Percentiles rank a stretch among this genome's conserved stretches.
These are phyloP conservation scores for Holacanthus passer DNA, from an alignment of 2,113 vertebrate species.

Conservation along the genomic window DNA sequence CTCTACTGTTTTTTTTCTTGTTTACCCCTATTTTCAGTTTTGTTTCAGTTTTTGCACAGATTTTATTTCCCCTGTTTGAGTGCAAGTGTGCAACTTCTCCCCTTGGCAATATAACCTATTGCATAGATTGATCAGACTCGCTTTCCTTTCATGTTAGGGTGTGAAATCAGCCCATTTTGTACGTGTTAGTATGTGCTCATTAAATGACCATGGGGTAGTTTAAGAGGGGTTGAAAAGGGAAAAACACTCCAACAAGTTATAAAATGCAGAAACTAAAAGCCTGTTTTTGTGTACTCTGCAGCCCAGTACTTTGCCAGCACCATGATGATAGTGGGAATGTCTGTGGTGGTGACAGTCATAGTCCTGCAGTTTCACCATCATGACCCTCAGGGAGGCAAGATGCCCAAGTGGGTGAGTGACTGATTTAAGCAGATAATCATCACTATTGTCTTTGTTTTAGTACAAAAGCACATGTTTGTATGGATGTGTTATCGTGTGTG, in stretches of 20 bases:
- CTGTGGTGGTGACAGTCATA: slow-evolving; percentile 93
- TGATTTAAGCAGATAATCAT: background rate
- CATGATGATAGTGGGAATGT: slow-evolving; percentile 94
- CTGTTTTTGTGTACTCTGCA: slow-evolving; percentile 64
- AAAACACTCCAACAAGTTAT: background rate
- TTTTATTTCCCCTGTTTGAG: slow-evolving; percentile 19
- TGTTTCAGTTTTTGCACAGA: slow-evolving; percentile 3
- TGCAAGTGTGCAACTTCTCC: slow-evolving; percentile 44
- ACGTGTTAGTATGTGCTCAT: slow-evolving; percentile 27
- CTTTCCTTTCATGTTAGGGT: slow-evolving; percentile 43
- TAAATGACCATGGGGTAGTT: slow-evolving; percentile 7
- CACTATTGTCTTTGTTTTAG: background rate
- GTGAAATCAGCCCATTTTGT: slow-evolving; percentile 58
- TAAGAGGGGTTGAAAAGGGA: background rate
- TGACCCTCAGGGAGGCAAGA: slow-evolving; percentile 92
- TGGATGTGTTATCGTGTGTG: background rate
- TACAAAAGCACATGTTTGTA: background rate
- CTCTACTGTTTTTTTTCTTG: slow-evolving; percentile 31
- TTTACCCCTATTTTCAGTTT: slow-evolving; percentile 50
- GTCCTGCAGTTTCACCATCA: slow-evolving; percentile 94
- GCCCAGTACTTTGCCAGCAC: slow-evolving; percentile 95
- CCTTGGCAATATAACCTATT: slow-evolving; percentile 27
- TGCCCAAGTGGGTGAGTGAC: slow-evolving; percentile 92
- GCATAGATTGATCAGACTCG: slow-evolving; percentile 18
- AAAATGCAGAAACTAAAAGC: slow-evolving; percentile 11